These are phyloP conservation scores for Ahaetulla prasina DNA, from an alignment of 2,113 vertebrate species.

Conservation along the genomic window DNA sequence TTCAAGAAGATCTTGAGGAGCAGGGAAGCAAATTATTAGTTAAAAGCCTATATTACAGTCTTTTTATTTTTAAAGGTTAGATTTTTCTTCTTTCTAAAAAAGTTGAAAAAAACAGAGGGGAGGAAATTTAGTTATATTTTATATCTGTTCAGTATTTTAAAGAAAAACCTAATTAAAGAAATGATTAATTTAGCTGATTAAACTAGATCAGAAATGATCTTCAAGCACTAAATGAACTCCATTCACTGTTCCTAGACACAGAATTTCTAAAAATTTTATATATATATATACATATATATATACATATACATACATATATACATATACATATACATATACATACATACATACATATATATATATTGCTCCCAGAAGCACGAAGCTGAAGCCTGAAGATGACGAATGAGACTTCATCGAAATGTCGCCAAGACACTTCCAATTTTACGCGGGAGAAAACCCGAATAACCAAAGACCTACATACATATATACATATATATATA, in stretches of 20 bases:
- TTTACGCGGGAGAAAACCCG: too few species aligned
- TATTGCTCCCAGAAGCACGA: too few species aligned
- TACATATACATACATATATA: too few species aligned
- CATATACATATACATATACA: too few species aligned
- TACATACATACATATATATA: too few species aligned
- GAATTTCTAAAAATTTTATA: slow-evolving; percentile 35
- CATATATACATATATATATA: too few species aligned
- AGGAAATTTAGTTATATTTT: neutral
- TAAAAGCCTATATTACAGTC: neutral
- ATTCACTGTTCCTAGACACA: neutral
- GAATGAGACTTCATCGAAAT: too few species aligned
- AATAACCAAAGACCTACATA: too few species aligned
- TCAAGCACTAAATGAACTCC: slow-evolving; percentile 36
- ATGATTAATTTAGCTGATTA: slow-evolving; percentile 43
- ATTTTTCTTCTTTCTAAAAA: neutral
- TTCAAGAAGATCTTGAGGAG: neutral
- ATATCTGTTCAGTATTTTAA: neutral
- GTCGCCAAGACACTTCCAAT: too few species aligned
- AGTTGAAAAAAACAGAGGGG: neutral
- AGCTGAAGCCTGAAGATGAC: too few species aligned
- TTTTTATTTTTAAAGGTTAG: neutral
- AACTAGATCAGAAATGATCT: slow-evolving; percentile 20
- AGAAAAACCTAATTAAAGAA: slow-evolving; percentile 46
- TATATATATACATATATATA: too few species aligned
- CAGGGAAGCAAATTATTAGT: neutral